Conservation (phyloP, 2,797 vertebrate genomes). For the Pangasius macronema region DNA sequence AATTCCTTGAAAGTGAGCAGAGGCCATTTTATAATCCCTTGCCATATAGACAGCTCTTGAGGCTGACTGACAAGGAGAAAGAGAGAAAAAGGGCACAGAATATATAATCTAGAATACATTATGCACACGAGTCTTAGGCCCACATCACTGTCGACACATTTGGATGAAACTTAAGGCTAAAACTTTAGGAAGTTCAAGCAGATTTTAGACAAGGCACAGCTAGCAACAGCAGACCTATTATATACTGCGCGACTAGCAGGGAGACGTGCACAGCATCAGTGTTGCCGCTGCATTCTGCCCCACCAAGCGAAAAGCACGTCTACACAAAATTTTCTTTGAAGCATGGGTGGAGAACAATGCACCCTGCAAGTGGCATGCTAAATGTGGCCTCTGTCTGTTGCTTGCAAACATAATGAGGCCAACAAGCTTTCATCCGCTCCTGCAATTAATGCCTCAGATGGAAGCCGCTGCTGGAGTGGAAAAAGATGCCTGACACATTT, state of each 20-base stretch:
- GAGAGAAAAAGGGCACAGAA: slow-evolving; percentile 72
- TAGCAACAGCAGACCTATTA: slow-evolving; percentile 1
- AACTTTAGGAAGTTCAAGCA: background rate
- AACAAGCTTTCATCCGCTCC: slow-evolving; percentile 43
- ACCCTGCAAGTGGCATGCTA: slow-evolving; percentile 41
- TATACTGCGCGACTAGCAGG: background rate
- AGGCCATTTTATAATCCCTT: slow-evolving; percentile 50
- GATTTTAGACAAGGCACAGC: slow-evolving; percentile 16
- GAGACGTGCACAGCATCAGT: background rate
- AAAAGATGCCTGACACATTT: slow-evolving; percentile 25
- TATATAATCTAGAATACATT: slow-evolving; percentile 65
- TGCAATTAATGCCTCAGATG: slow-evolving; percentile 57
- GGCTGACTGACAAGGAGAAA: slow-evolving; percentile 74
- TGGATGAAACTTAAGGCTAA: slow-evolving; percentile 20
- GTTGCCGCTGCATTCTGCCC: background rate
- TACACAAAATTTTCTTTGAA: slow-evolving; percentile 50
- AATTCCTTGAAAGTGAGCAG: slow-evolving; percentile 46
- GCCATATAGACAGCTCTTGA: slow-evolving; percentile 65
- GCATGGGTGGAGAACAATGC: slow-evolving; percentile 38
- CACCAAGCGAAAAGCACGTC: slow-evolving; percentile 11
- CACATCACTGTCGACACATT: slow-evolving; percentile 31
- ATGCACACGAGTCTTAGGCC: slow-evolving; percentile 12
- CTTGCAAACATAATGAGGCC: slow-evolving; percentile 54
- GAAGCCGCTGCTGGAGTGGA: slow-evolving; percentile 23
- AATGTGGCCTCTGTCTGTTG: slow-evolving; percentile 50